Percentiles rank a stretch among this genome's conserved stretches.
phyloP scores from a whole-genome alignment of 1,140 invertebrate species.

The Drosophila trapezifrons region DNA sequence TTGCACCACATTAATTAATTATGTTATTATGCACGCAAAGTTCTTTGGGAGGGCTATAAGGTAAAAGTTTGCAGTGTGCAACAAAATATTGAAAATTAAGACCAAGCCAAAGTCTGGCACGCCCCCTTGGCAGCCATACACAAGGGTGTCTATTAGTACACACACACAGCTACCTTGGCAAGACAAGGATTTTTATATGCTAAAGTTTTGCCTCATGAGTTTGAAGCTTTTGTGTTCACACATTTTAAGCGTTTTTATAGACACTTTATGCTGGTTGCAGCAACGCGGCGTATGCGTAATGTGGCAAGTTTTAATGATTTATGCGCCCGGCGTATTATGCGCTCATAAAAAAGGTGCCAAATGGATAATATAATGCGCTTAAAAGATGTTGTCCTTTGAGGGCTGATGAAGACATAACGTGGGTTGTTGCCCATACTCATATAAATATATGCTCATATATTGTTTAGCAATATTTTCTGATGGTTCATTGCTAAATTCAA shows the following conservation, averaged over 20 bases:
- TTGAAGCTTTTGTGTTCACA: slow-evolving; percentile 55
- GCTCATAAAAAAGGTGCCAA: slow-evolving; percentile 42
- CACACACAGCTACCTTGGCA: slow-evolving; percentile 2
- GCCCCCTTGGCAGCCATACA: slow-evolving; percentile 5
- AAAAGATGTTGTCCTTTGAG: slow-evolving; percentile 14
- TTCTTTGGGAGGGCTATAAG: slow-evolving; percentile 6
- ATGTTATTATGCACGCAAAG: slow-evolving; percentile 64
- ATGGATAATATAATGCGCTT: slow-evolving; percentile 41
- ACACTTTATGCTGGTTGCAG: slow-evolving; percentile 65
- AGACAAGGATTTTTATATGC: slow-evolving; percentile 57
- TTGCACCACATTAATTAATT: slow-evolving; percentile 66
- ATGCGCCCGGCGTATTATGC: slow-evolving; percentile 41
- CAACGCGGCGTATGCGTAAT: slow-evolving; percentile 68
- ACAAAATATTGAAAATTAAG: slow-evolving; percentile 76
- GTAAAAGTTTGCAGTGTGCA: slow-evolving; percentile 50
- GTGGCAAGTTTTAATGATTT: slow-evolving; percentile 71
- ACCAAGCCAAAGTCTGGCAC: slow-evolving; percentile 38
- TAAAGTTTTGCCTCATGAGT: slow-evolving; percentile 59
- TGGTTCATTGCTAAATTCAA: not conserved
- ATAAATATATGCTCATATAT: not conserved
- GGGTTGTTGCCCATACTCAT: not conserved
- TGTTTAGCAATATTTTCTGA: not conserved
- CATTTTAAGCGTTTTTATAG: slow-evolving; percentile 74
- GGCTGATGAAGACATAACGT: slow-evolving; percentile 1
- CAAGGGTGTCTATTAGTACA: slow-evolving; percentile 41